Evolutionary conservation across 2,888 invertebrate genomes (phyloP).

Genomic region (Plebejus anna): DNA sequence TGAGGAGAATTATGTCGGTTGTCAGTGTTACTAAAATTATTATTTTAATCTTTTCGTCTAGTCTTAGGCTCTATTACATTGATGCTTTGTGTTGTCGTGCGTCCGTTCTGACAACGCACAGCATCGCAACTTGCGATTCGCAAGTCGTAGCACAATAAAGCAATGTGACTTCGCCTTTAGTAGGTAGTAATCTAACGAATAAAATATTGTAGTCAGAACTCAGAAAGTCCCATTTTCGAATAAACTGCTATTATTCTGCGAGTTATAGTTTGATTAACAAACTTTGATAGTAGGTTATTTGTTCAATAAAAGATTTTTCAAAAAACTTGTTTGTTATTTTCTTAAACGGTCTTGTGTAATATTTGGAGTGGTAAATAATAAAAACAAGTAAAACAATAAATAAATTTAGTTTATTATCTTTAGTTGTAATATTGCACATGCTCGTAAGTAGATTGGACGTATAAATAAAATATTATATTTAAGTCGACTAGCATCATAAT

Average conservation of each 20-base stretch:
- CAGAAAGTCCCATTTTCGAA: no score
- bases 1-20: no score
- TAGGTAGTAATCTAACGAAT: no score
- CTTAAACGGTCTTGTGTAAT: neutral
- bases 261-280: slow-evolving; percentile 1
- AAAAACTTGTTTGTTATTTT: neutral
- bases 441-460: slow-evolving; percentile 68
- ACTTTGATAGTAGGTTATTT: neutral
- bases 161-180: no score
- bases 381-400: slow-evolving; percentile 34
- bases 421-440: slow-evolving; percentile 58
- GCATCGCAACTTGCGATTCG: no score
- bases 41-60: no score
- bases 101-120: no score
- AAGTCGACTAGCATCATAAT: slow-evolving; percentile 75
- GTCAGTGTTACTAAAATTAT: no score
- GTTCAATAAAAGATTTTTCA: neutral
- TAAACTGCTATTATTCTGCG: neutral
- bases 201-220: no score
- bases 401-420: slow-evolving; percentile 39
- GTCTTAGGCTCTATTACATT: no score
- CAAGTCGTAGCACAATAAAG: no score
- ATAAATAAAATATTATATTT: slow-evolving; percentile 42
- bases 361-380: slow-evolving; percentile 31
- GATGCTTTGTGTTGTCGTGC: no score